Evolutionary conservation across 2,888 invertebrate genomes (phyloP).

Genomic region (Lithophane semibrunnea): DNA sequence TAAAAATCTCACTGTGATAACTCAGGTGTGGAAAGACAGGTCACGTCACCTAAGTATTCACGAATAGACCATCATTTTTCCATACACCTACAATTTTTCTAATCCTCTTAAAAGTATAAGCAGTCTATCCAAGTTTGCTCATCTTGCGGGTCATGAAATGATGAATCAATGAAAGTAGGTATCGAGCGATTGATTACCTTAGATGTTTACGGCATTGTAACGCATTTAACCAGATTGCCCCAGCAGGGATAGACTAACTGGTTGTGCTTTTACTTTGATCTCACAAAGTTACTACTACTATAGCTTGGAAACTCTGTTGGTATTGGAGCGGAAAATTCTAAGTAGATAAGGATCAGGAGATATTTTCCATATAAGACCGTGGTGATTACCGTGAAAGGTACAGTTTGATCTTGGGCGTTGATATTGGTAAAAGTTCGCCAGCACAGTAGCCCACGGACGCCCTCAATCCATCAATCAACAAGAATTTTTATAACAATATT

Average conservation of each 20-base stretch:
- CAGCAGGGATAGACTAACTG: slow-evolving; percentile 14
- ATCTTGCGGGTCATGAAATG: neutral
- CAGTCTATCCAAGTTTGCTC: neutral
- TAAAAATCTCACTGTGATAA: neutral
- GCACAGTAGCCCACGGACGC: slow-evolving; percentile 7
- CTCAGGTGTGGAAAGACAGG: no score
- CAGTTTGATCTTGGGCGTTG: slow-evolving; percentile 5
- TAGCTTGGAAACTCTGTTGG: slow-evolving; percentile 31
- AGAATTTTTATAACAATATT: slow-evolving; percentile 29
- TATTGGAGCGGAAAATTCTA: slow-evolving; percentile 50
- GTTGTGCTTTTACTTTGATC: slow-evolving; percentile 46
- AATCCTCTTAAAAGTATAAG: neutral
- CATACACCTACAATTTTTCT: neutral
- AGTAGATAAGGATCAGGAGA: slow-evolving; percentile 35
- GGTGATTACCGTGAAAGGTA: slow-evolving; percentile 19
- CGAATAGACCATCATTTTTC: neutral
- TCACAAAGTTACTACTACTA: slow-evolving; percentile 18
- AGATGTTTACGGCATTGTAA: slow-evolving; percentile 9
- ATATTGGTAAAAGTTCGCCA: slow-evolving; percentile 7
- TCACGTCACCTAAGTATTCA: no score
- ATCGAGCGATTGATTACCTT: neutral
- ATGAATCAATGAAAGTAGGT: no score
- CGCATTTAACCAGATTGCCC: slow-evolving; percentile 21
- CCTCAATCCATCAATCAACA: slow-evolving; percentile 41
- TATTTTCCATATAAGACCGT: slow-evolving; percentile 41